phyloP scores from a whole-genome alignment of 2,797 vertebrate species.

The Calcarius lapponicus region DNA sequence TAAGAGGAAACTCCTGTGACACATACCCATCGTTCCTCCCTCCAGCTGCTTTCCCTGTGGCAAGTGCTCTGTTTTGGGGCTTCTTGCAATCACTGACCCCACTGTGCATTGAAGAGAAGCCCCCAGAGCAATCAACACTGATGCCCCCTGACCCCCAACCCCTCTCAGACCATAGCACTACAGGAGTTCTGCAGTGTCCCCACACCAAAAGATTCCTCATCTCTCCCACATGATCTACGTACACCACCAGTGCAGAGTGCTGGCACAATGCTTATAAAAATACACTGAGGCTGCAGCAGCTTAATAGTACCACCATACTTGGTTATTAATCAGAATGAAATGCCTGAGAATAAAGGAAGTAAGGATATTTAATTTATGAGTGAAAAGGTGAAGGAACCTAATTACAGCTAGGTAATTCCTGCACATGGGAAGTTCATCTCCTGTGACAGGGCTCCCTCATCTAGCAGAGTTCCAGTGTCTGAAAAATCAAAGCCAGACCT shows the following conservation, averaged over 20 bases:
- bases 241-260: neutral
- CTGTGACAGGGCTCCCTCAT: neutral
- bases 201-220: neutral
- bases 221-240: neutral
- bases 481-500: neutral
- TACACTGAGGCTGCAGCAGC: neutral
- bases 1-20: neutral
- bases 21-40: neutral
- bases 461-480: neutral
- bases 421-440: neutral
- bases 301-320: neutral
- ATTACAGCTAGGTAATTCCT: neutral
- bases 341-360: neutral
- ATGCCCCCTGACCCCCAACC: fast-evolving
- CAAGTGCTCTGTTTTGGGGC: neutral
- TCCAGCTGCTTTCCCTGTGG: neutral
- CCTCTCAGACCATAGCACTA: fast-evolving
- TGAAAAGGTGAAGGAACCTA: neutral
- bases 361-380: neutral
- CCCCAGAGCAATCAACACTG: too few relatives aligned
- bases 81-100: neutral
- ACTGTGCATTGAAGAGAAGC: too few relatives aligned
- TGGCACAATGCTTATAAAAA: neutral
- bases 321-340: neutral
- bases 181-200: neutral